Evolutionary conservation across 2,888 invertebrate genomes (phyloP), one percentile per base, ranked within the genome.

Genomic region (Callosobruchus maculatus): DNA sequence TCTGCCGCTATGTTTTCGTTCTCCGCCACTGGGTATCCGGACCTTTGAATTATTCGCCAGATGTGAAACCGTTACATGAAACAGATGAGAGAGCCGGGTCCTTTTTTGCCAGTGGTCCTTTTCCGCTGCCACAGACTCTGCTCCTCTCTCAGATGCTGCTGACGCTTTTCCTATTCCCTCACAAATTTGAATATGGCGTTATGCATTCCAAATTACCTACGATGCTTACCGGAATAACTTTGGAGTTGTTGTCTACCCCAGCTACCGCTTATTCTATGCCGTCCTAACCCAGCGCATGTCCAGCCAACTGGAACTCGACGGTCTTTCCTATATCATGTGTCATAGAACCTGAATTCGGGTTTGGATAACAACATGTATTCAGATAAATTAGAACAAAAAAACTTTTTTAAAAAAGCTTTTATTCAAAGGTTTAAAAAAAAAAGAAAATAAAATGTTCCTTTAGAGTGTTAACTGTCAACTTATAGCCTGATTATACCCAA

Each of bases 41-140:
- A 83, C 82, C 82, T 84, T 83, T 85, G 85, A 85, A 84, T 84
- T 85, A 85, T 85, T 83, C 82, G 83, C 83, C 83, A 84, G 84
- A 84, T 84, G 84, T 80, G 83, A 80, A 81, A 81, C 78, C 73
- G 78, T 78, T 73, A 74, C 78, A 75, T 72, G 72, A 71, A 73
- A 73, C 68, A 71, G 71, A 73, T 70, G 67, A 31, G n/a, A n/a
- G 49, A 67, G 31, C 69, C 18, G 30, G 73, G 31, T 71, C 26
- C 22, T 67, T 70, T 74, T 49, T 49, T 49, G 49, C 49, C 9
- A 49, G 49, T 13, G 49, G 49, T 49, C 18, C 49, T 73, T 75
- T 72, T 74, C 68, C 72, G 70, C 21, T 70, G 70, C 22, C n/a
- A 26, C 22, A 2, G 49, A 49, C 13, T 49, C 49, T 49, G 49